Evolutionary conservation across 2,797 vertebrate species (phyloP), one percentile per base, ranked within the genome.

Genomic region (Eulemur mongoz): DNA sequence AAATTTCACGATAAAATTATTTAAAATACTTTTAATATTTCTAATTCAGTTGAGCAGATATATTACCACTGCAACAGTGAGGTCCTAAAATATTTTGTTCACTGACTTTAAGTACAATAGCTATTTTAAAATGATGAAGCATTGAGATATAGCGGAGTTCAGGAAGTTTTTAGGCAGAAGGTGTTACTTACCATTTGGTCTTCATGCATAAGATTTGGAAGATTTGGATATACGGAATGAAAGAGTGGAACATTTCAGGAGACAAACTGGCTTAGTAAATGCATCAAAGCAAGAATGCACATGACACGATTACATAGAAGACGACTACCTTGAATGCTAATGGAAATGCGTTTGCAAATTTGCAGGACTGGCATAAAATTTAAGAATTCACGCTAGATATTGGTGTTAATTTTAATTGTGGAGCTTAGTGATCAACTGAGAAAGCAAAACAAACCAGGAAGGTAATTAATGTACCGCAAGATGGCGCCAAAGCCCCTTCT

Each of bases 401-500:
- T 45, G 4, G 12, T 57, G 7, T 30, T 57, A 32, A 23, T 54
- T 92, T 87, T 93, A 27, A 72, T 65, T 15, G 1, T 2, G 32
- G 12, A 3, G 3, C 11, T n/a, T 7, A 75, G 22, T 3, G n/a
- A 40, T 48, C 22, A 59, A 78, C 2, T 12, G 0, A 4, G 2
- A 63, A 73, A 83, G 15, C 27, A 63, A 89, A 96, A 73, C 7
- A 73, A 59, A 91, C 4, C 7, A 40, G 32, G 9, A 92, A 75
- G 2, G n/a, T 72, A 69, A 86, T 61, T 11, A 52, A 2, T 3
- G 0, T 4, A 93, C 96, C 98, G 94, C 98, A 96, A 98, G 98
- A 98, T 98, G 98, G 98, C 97, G 96, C 93, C 98, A 98, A 97
- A 98, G 95, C 14, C 92, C 94, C 75, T 98, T 87, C 14, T 83